A percentile compares a stretch with the other conserved stretches of the same genome.
These are phyloP conservation scores for Argyrosomus japonicus DNA, from an alignment of 2,113 vertebrate genomes.

Conservation along the genomic window DNA sequence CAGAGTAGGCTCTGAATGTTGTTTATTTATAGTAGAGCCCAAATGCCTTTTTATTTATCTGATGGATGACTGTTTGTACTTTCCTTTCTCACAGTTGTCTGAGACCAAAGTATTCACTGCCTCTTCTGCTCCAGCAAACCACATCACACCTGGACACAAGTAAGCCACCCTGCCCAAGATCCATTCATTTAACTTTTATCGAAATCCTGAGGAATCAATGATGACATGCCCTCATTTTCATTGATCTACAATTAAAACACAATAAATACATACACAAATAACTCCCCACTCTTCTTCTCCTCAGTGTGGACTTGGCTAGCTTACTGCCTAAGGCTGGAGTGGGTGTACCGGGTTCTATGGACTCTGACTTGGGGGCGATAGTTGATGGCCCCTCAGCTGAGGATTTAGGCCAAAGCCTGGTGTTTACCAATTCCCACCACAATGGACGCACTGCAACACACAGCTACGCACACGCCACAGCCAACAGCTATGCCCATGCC, in stretches of 20 bases:
- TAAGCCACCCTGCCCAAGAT: constrained; percentile 66
- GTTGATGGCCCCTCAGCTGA: constrained; percentile 88
- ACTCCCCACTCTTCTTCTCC: background rate
- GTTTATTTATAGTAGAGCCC: background rate
- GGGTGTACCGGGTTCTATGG: constrained; percentile 69
- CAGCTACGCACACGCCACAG: constrained; percentile 85
- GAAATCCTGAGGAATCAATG: too few species aligned
- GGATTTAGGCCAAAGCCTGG: constrained; percentile 91
- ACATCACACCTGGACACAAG: constrained; percentile 87
- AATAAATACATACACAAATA: too few species aligned
- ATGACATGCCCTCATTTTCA: too few species aligned
- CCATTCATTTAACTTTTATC: too few species aligned
- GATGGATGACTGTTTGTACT: background rate
- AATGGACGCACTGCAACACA: constrained; percentile 86
- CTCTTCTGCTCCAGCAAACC: constrained; percentile 88
- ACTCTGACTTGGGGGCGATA: constrained; percentile 83
- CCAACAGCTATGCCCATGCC: constrained; percentile 89
- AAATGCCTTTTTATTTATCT: background rate
- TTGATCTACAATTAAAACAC: too few species aligned
- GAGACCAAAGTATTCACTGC: constrained; percentile 98
- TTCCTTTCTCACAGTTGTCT: constrained; percentile 86
- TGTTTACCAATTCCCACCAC: constrained; percentile 97
- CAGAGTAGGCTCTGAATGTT: background rate
- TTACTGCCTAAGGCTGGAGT: constrained; percentile 88
- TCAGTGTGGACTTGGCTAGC: constrained; percentile 88